Conservation (phyloP, 2,113 vertebrate species). For the Sphyrna mokarran region DNA sequence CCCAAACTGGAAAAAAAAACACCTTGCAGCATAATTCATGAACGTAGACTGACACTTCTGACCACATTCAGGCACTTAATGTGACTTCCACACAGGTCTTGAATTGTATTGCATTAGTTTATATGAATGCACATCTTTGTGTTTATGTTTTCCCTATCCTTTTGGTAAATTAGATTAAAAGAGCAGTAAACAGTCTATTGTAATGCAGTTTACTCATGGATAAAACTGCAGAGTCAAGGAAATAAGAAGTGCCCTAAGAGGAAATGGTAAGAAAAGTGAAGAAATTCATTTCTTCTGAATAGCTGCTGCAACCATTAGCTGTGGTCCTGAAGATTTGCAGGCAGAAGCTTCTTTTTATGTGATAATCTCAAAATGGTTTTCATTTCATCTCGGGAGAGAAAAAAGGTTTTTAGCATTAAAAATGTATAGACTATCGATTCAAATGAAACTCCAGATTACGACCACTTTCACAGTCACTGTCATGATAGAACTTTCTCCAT, state of each 20-base stretch:
- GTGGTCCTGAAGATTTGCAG: conserved; percentile 13
- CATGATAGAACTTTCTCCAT: neutral
- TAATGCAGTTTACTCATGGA: neutral
- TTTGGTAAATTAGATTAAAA: neutral
- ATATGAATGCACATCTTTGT: neutral
- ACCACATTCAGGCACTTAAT: too few relatives aligned
- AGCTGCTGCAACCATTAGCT: conserved; percentile 27
- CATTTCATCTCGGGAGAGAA: neutral
- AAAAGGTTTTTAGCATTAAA: conserved; percentile 32
- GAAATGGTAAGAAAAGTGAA: conserved; percentile 4
- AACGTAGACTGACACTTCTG: neutral
- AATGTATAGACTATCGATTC: conserved; percentile 28
- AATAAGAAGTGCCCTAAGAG: conserved; percentile 11
- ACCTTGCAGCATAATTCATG: neutral
- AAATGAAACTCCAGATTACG: conserved; percentile 28
- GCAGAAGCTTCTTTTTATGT: conserved; percentile 17
- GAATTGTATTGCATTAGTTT: neutral
- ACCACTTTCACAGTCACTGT: neutral
- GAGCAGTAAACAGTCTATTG: neutral
- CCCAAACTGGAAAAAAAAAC: neutral
- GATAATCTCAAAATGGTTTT: neutral
- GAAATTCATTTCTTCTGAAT: conserved; percentile 25
- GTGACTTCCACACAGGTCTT: neutral
- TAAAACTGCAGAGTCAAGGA: neutral
- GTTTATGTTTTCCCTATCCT: neutral